A percentile compares a stretch with the other conserved stretches of the same genome.
These are phyloP conservation scores for Callitettix versicolor DNA, from an alignment of 1,140 invertebrate genomes.

Conservation along the genomic window DNA sequence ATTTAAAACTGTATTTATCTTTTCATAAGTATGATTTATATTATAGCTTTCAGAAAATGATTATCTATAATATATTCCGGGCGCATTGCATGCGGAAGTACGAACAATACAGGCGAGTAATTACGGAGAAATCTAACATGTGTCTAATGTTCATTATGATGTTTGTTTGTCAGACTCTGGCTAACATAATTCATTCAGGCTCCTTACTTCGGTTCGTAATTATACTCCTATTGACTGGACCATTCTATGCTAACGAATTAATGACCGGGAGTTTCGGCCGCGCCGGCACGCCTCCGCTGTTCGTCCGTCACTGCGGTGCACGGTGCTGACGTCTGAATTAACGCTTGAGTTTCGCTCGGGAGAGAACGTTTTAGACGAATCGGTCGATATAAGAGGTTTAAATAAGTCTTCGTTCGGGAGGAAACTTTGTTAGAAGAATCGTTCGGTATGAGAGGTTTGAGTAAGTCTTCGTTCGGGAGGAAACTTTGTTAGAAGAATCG, in stretches of 20 bases:
- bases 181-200: too few relatives aligned
- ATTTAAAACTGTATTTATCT: neutral
- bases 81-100: constrained; percentile 8
- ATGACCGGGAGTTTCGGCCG: neutral
- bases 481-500: too few relatives aligned
- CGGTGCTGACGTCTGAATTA: too few relatives aligned
- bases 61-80: constrained; percentile 11
- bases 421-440: too few relatives aligned
- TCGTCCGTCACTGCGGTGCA: too few relatives aligned
- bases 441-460: too few relatives aligned
- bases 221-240: constrained; percentile 8
- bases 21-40: constrained; percentile 8
- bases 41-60: constrained; percentile 8
- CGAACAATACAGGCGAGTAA: neutral
- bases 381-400: too few relatives aligned
- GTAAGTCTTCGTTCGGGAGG: too few relatives aligned
- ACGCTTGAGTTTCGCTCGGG: too few relatives aligned
- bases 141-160: constrained; percentile 4
- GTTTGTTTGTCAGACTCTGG: constrained; percentile 1
- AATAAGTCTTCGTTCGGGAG: too few relatives aligned
- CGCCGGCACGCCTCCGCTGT: neutral
- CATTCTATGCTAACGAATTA: constrained; percentile 5
- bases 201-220: neutral
- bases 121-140: neutral
- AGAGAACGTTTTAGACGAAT: too few relatives aligned